Conservation (phyloP, 2,888 invertebrate species). For the Lagria hirta region DNA sequence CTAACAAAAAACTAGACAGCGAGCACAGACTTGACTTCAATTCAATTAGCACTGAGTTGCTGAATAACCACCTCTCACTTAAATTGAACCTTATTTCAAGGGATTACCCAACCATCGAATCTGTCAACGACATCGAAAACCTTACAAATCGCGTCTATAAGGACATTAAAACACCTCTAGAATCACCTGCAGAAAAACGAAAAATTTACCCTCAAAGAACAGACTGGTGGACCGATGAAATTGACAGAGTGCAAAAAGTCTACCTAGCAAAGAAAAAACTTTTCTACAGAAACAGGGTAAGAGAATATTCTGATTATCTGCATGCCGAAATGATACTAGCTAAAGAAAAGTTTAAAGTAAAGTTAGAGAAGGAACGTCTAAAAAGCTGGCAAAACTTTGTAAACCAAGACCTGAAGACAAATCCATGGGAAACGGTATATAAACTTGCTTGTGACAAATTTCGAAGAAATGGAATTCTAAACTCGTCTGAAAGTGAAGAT, state of each 20-base stretch:
- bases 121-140: neutral
- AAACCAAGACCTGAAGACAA: neutral
- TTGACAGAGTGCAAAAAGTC: neutral
- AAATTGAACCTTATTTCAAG: no score
- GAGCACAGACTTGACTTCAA: no score
- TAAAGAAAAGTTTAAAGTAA: neutral
- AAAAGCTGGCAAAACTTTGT: conserved; percentile 1
- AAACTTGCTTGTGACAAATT: conserved; percentile 1
- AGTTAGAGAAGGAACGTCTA: neutral
- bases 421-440: conserved; percentile 1
- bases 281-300: conserved; percentile 1
- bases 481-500: no score
- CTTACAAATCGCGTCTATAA: neutral
- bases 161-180: neutral
- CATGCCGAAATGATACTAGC: neutral
- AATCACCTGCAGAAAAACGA: neutral
- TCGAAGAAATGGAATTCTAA: neutral
- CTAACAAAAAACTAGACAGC: no score
- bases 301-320: conserved; percentile 2
- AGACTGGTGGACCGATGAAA: conserved; percentile 4
- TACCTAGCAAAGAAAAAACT: neutral
- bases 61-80: no score
- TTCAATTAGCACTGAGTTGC: no score
- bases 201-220: neutral
- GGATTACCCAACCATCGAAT: neutral